Evolutionary conservation across 2,888 invertebrate genomes (phyloP), one percentile per base, ranked within the genome.

Genomic region (Agrilus mali): DNA sequence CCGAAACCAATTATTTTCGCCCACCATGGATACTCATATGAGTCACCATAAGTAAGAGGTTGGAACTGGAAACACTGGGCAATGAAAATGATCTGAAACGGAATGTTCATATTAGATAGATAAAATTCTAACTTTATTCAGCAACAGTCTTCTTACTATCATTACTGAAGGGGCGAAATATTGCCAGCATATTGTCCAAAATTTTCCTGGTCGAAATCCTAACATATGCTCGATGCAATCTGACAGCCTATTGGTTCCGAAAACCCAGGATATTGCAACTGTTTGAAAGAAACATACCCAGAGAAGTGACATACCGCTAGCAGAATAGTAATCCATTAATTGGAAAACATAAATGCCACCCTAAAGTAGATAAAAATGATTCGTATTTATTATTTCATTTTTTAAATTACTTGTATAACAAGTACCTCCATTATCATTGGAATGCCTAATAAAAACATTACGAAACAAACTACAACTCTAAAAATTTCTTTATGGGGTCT

Each of bases 271-370:
- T 47, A 75, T 72, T 6, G 72, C 72, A 33, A 74, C 67, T 3
- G 74, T 74, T 63, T 75, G 74, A 58, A 75, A 75, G 60, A 75
- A 75, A 50, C 74, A 74, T 2, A 75, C 73, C 74, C 74, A 75
- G 6, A 75, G 59, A 41, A 75, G 63, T 6, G 74, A 73, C 68
- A 75, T 71, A 12, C 75, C 74, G 48, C 73, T 74, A 5, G 74
- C 74, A 3, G 74, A 73, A 52, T 75, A 75, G 53, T 71, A 73
- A 63, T 93, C 93, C 74, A 93, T 84, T 51, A 93, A 64, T 71
- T 90, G 89, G 64, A 93, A 89, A 60, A 86, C 81, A 62, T 86
- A 92, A 65, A 90, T 90, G 51, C 93, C 93, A 52, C 90, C 88
- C 81, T 84, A 61, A 7, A 65, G n/a, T n/a, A n/a, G n/a, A 62